phyloP scores from a whole-genome alignment of 2,113 vertebrate genomes.

The Oryzias curvinotus region DNA sequence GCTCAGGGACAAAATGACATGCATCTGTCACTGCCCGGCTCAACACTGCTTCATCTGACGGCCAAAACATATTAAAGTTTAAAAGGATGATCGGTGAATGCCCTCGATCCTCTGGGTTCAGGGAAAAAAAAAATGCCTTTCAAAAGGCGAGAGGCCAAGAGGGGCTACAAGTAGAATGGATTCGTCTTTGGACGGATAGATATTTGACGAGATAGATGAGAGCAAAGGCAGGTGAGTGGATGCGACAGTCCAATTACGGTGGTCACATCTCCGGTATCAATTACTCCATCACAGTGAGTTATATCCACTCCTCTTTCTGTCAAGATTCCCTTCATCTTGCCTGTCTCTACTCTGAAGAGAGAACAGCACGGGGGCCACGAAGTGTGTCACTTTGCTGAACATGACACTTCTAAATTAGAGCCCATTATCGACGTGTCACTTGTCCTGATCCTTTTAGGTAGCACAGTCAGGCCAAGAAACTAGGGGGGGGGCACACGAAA shows the following conservation, averaged over 20 bases:
- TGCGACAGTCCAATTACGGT: constrained; percentile 81
- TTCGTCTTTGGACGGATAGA: constrained; percentile 58
- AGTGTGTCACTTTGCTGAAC: constrained; percentile 76
- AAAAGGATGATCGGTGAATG: constrained; percentile 16
- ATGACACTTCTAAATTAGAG: constrained; percentile 83
- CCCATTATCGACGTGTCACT: constrained; percentile 84
- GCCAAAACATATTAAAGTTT: constrained; percentile 31
- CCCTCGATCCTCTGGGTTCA: constrained; percentile 3
- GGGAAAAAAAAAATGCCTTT: constrained; percentile 29
- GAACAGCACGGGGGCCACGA: constrained; percentile 61
- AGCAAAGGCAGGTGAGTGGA: constrained; percentile 36
- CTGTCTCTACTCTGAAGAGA: constrained; percentile 20
- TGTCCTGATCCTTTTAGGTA: constrained; percentile 73
- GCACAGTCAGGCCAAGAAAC: constrained; percentile 60
- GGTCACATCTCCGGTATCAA: constrained; percentile 80
- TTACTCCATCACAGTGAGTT: constrained; percentile 82
- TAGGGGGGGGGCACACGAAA: background rate
- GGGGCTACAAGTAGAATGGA: constrained; percentile 6
- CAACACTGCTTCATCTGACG: constrained; percentile 16
- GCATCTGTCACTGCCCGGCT: constrained; percentile 25
- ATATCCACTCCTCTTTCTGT: constrained; percentile 19
- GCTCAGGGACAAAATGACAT: constrained; percentile 38
- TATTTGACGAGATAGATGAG: constrained; percentile 74
- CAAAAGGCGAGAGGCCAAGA: background rate
- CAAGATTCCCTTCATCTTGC: constrained; percentile 12